These are phyloP conservation scores for Acanthurus lineatus DNA, from an alignment of 2,797 vertebrate genomes.

Conservation along the genomic window DNA sequence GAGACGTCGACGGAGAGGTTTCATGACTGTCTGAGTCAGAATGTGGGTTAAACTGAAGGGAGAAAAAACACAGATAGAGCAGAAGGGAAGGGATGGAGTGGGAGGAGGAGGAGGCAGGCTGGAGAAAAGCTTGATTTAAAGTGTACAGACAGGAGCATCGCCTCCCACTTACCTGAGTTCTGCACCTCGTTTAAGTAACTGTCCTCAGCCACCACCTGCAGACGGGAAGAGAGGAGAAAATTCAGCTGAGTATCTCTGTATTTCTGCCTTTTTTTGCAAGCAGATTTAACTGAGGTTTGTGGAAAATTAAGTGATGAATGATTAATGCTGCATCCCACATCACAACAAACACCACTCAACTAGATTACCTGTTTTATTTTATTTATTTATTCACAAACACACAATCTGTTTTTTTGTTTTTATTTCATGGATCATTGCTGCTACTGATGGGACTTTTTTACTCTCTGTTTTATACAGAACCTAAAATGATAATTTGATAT, in stretches of 20 bases:
- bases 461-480: not conserved
- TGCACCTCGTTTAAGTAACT: conserved; percentile 87
- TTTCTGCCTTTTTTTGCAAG: too few relatives aligned
- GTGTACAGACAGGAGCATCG: conserved; percentile 18
- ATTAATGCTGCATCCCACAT: not conserved
- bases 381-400: not conserved
- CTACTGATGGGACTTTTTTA: not conserved
- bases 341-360: not conserved
- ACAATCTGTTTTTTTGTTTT: not conserved
- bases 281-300: not conserved
- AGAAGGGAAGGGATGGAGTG: conserved; percentile 32
- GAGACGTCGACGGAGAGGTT: conserved; percentile 27
- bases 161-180: conserved; percentile 84
- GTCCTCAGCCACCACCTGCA: conserved; percentile 86
- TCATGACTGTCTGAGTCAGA: conserved; percentile 63
- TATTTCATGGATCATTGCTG: not conserved
- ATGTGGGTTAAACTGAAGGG: conserved; percentile 62
- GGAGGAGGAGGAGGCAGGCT: conserved; percentile 31
- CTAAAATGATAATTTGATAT: too few relatives aligned
- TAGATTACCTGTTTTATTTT: too few relatives aligned
- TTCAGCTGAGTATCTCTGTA: not conserved
- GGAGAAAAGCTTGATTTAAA: conserved; percentile 34
- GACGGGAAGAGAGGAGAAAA: conserved; percentile 38
- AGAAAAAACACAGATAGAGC: conserved; percentile 6
- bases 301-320: not conserved